A percentile compares a stretch with the other conserved stretches of the same genome.
Evolutionary conservation across 2,888 invertebrate species (phyloP).

Genomic region (Perdita meconis): DNA sequence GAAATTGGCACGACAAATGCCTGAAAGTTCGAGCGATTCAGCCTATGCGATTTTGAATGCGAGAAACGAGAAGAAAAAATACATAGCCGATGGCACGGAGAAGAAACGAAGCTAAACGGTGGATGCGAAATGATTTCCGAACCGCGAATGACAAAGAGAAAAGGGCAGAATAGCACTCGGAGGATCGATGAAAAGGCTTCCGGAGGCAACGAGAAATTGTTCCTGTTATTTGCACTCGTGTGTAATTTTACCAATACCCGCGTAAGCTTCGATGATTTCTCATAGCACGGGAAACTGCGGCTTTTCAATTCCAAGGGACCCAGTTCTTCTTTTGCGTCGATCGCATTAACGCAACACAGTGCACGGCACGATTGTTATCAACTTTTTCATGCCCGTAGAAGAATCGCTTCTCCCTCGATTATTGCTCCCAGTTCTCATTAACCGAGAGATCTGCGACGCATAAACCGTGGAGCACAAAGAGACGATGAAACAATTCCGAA

Average conservation of each 20-base stretch:
- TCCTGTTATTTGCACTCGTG: slow-evolving; percentile 23
- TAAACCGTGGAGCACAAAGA: too few relatives aligned
- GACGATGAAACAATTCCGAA: too few relatives aligned
- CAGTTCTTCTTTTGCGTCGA: neutral
- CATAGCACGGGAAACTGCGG: slow-evolving; percentile 2
- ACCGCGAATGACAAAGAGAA: neutral
- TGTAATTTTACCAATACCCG: slow-evolving; percentile 18
- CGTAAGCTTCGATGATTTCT: slow-evolving; percentile 33
- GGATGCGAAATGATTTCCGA: slow-evolving; percentile 14
- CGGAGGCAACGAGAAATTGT: slow-evolving; percentile 17
- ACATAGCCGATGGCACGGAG: neutral
- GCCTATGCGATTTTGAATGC: too few relatives aligned
- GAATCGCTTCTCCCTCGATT: too few relatives aligned
- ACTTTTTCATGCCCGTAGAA: neutral
- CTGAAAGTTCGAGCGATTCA: too few relatives aligned
- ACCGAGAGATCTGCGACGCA: too few relatives aligned
- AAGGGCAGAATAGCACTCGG: neutral
- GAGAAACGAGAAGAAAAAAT: neutral
- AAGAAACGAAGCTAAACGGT: slow-evolving; percentile 13
- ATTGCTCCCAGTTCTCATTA: too few relatives aligned
- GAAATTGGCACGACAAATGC: too few relatives aligned
- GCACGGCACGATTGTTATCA: neutral
- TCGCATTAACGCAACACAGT: slow-evolving; percentile 7
- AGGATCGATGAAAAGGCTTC: slow-evolving; percentile 25
- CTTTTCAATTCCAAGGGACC: slow-evolving; percentile 21